A percentile compares a stretch with the other conserved stretches of the same genome.
Conservation (phyloP, 2,888 invertebrate species). For the Tyria jacobaeae region DNA sequence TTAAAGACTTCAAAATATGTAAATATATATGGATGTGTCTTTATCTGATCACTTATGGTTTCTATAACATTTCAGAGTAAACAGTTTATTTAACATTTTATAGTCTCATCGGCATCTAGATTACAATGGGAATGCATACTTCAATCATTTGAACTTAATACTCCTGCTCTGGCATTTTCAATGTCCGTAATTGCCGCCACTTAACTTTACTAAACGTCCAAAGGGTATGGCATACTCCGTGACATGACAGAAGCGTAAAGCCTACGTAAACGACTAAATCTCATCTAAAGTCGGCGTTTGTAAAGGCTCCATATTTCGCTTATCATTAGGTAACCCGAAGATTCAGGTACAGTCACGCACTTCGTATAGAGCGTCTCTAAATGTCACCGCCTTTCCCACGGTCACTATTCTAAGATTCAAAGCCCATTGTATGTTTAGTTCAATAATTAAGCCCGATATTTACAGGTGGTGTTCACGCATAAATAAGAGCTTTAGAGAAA, state of each 20-base stretch:
- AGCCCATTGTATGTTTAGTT: conserved; percentile 69
- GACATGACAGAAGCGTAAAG: not conserved
- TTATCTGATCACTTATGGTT: too few relatives aligned
- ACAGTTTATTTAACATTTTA: too few relatives aligned
- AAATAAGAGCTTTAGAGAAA: conserved; percentile 11
- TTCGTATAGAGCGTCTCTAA: conserved; percentile 49
- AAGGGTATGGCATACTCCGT: not conserved
- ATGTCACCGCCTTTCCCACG: conserved; percentile 76
- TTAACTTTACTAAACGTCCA: not conserved
- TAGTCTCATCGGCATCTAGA: too few relatives aligned
- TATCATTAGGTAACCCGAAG: conserved; percentile 64
- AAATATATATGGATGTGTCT: too few relatives aligned
- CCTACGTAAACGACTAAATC: conserved; percentile 1
- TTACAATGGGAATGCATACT: too few relatives aligned
- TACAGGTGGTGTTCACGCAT: conserved; percentile 45
- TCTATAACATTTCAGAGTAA: too few relatives aligned
- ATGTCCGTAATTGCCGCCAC: not conserved
- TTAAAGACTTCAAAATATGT: too few relatives aligned
- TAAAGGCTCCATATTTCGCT: conserved; percentile 29
- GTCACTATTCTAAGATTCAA: conserved; percentile 64
- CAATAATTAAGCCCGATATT: conserved; percentile 66
- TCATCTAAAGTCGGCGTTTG: not conserved
- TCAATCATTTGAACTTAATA: not conserved
- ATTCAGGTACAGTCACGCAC: conserved; percentile 52
- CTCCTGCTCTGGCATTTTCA: not conserved